Percentiles rank a stretch among this genome's conserved stretches.
These are phyloP conservation scores for Drosophila fuyamai DNA, from an alignment of 1,140 invertebrate genomes.

Conservation along the genomic window DNA sequence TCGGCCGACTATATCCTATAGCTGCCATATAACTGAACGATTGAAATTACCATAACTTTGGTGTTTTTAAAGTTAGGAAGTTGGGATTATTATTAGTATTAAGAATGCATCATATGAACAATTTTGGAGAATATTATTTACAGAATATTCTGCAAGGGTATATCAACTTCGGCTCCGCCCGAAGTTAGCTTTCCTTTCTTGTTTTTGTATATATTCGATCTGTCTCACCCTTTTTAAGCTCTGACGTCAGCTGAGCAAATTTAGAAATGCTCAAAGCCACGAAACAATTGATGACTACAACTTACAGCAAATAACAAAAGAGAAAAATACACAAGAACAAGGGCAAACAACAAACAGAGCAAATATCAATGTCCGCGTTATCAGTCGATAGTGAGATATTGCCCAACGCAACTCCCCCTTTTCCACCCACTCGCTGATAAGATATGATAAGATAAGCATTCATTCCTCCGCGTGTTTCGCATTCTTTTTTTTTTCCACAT, in stretches of 20 bases:
- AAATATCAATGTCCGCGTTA: constrained; percentile 20
- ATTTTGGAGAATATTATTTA: too few species aligned
- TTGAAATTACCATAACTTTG: too few species aligned
- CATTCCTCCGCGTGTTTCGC: constrained; percentile 29
- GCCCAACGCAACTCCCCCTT: constrained; percentile 26
- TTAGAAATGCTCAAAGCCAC: constrained; percentile 1
- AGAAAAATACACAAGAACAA: constrained; percentile 3
- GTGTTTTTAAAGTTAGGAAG: too few species aligned
- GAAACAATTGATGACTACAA: constrained; percentile 20
- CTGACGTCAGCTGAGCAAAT: constrained; percentile 13
- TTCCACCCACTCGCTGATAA: constrained; percentile 22
- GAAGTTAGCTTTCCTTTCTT: too few species aligned
- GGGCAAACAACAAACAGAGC: constrained; percentile 37
- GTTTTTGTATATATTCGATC: neutral
- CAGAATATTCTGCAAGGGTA: too few species aligned
- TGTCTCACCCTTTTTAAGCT: neutral
- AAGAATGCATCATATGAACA: too few species aligned
- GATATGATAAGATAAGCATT: constrained; percentile 40
- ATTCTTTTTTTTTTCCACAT: constrained; percentile 22
- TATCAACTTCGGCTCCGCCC: too few species aligned
- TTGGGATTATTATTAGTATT: too few species aligned
- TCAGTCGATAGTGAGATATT: constrained; percentile 43
- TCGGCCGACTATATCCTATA: too few species aligned
- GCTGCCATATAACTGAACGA: too few species aligned
- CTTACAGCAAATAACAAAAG: neutral